These are phyloP conservation scores for Terrapene triunguis DNA, from an alignment of 2,113 vertebrate genomes.

Conservation along the genomic window DNA sequence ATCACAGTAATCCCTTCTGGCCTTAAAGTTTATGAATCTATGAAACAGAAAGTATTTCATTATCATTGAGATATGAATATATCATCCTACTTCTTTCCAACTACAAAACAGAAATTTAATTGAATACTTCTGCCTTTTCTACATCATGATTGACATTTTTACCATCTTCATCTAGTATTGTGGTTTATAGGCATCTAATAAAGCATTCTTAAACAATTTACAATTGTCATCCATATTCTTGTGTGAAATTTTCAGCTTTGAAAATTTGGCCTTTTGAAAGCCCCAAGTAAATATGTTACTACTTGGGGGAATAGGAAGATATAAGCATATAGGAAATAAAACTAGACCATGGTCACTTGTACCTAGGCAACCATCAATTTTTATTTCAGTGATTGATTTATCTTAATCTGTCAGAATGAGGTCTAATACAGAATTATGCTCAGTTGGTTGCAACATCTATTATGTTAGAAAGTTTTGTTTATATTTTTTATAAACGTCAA, in stretches of 20 bases:
- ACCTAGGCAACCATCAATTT: neutral
- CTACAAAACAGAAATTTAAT: neutral
- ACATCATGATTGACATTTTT: neutral
- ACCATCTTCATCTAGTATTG: neutral
- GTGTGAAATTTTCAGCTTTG: neutral
- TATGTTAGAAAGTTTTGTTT: neutral
- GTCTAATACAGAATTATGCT: neutral
- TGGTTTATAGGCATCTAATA: neutral
- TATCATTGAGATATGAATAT: neutral
- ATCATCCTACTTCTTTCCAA: neutral
- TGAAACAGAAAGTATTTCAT: neutral
- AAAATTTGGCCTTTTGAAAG: neutral
- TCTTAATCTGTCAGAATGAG: neutral
- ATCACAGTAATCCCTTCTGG: too few relatives aligned
- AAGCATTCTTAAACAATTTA: neutral
- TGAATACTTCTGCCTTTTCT: neutral
- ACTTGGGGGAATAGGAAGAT: neutral
- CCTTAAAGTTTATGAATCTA: too few relatives aligned
- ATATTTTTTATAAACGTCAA: neutral
- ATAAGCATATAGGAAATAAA: neutral
- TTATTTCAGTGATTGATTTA: neutral
- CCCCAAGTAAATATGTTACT: neutral
- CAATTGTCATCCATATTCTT: neutral
- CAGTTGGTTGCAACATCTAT: neutral
- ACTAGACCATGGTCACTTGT: neutral